These are phyloP conservation scores for Seira musarum DNA, from an alignment of 2,888 invertebrate genomes.

Conservation along the genomic window DNA sequence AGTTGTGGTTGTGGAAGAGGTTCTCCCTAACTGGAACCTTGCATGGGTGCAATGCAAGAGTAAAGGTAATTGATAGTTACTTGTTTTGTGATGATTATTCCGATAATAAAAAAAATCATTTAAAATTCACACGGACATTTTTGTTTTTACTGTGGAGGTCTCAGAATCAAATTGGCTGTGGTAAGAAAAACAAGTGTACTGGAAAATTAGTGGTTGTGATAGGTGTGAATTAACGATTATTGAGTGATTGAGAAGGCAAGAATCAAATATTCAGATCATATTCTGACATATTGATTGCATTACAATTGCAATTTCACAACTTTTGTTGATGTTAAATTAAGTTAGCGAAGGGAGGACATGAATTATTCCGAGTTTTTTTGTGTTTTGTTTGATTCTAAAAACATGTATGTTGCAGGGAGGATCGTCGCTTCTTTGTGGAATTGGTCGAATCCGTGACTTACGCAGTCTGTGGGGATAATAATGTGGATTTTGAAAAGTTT, in stretches of 20 bases:
- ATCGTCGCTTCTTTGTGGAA: constrained; percentile 87
- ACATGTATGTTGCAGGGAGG: constrained; percentile 77
- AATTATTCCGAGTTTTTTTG: no score
- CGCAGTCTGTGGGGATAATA: constrained; percentile 85
- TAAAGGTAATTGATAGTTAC: neutral
- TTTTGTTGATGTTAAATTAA: neutral
- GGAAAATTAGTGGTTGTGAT: no score
- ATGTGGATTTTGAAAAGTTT: constrained; percentile 82
- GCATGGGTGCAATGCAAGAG: neutral
- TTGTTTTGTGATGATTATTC: neutral
- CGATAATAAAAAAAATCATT: neutral
- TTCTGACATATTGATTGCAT: no score
- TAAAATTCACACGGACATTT: no score
- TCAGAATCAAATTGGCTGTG: no score
- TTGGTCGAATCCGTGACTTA: constrained; percentile 90
- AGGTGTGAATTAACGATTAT: no score
- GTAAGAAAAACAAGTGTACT: no score
- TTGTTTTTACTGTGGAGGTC: no score
- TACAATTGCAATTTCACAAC: no score
- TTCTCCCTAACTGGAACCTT: neutral
- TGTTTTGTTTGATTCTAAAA: neutral
- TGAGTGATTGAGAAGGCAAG: no score
- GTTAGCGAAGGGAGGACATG: neutral
- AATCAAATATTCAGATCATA: no score
- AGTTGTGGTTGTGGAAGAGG: neutral